Evolutionary conservation across 30 jellyfish, hydroid and myxozoan genomes (phyloP).

Genomic region (Turritopsis rubra): DNA sequence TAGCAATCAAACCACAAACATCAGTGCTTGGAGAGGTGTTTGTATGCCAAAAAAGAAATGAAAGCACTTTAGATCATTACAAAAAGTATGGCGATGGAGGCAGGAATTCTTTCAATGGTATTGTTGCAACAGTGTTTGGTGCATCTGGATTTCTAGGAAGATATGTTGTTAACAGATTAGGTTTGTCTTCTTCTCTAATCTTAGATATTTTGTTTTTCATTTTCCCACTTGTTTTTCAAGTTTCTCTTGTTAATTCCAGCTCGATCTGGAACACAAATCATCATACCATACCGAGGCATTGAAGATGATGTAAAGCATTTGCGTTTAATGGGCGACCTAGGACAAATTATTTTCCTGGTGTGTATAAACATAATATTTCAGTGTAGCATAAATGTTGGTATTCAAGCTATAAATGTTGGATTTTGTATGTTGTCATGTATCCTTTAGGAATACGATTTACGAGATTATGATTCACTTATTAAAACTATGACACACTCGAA

Average conservation of each 20-base stretch:
- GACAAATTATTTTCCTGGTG: constrained; percentile 78
- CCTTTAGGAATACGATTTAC: constrained; percentile 64
- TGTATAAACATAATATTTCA: too few relatives aligned
- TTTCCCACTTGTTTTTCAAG: too few relatives aligned
- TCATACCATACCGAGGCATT: constrained; percentile 79
- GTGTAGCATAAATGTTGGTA: neutral
- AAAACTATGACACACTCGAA: constrained; percentile 72
- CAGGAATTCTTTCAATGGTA: constrained; percentile 85
- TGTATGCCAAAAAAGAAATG: constrained; percentile 42
- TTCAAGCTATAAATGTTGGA: neutral
- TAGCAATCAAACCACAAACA: neutral
- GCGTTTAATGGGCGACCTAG: constrained; percentile 94
- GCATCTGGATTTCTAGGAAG: constrained; percentile 97
- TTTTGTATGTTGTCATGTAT: neutral
- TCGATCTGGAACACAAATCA: constrained; percentile 78
- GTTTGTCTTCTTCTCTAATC: too few relatives aligned
- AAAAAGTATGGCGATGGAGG: constrained; percentile 87
- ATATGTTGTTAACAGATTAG: constrained; percentile 77
- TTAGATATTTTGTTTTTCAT: too few relatives aligned
- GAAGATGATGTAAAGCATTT: constrained; percentile 74
- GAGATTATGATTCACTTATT: constrained; percentile 65
- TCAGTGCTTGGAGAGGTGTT: neutral
- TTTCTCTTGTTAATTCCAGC: too few relatives aligned
- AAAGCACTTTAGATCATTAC: constrained; percentile 65
- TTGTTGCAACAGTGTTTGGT: constrained; percentile 95